Base-by-base conservation (phyloP, 2,113 vertebrate genomes). In the Sinocyclocheilus anophthalmus region DNA sequence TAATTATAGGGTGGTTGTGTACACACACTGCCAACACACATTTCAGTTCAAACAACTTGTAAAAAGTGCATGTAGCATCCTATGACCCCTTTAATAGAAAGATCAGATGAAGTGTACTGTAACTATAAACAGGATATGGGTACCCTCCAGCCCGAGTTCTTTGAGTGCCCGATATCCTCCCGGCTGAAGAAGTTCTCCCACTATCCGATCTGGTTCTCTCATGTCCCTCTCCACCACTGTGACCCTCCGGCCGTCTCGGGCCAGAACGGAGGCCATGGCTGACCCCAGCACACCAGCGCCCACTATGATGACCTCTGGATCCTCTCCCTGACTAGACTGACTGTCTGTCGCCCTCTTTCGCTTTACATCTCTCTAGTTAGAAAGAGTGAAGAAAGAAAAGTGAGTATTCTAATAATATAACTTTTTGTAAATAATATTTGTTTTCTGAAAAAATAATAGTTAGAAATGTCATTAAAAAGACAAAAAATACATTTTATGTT, bases 281-380 rank as follows among this genome's bases (percentile, higher is more conserved):
- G 97, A 98, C 37, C 98, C 98, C 85, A 99, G 95, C 22, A 99
- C 96, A 0, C 98, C 98, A 6, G 97, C 96, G 14, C 98, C 98
- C 70, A 99, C 96, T 6, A 99, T 96, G 88, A 99, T 93, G 87
- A 99, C 89, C 90, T 99, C 98, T 3, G 97, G 96, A 61, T 96
- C 95, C 0, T 83, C 65, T 37, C 10, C 39, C n/a, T 24, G 61
- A 81, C 8, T 3, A 2, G 61, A 81, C 79, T 81, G 59, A 67
- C 59, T 30, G 57, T 63, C 20, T 6, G 77, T 42, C 5, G 79
- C 18, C 14, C 81, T 69, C 48, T n/a, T 83, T 55, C 18, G 81
- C 26, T 83, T 70, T 55, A 55, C 81, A 37, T 70, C 48, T 70
- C 26, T 83, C 81, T 83, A 33, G 26, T 22, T 30, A 37, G 26